Evolutionary conservation across 2,113 vertebrate genomes (phyloP).

Genomic region (Saguinus midas): DNA sequence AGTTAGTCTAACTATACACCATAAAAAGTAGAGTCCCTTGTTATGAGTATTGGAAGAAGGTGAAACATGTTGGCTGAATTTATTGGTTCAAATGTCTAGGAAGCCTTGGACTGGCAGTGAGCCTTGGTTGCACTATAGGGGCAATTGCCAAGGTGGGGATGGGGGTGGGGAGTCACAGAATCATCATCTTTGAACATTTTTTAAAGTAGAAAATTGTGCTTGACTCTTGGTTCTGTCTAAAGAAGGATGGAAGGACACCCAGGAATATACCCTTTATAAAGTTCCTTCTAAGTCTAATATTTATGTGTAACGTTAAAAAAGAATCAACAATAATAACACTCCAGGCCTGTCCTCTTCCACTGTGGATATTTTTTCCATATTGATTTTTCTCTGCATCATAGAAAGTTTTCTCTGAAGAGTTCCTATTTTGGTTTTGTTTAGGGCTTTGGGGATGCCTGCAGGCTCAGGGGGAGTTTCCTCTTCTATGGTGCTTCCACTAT

Average conservation of each 20-base stretch:
- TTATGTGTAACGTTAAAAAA: neutral
- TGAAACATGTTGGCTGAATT: neutral
- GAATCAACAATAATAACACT: neutral
- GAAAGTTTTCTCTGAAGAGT: slow-evolving; percentile 19
- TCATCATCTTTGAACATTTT: neutral
- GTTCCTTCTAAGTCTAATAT: neutral
- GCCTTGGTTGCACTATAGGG: neutral
- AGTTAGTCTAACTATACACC: neutral
- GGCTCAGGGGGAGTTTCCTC: neutral
- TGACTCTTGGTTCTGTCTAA: neutral
- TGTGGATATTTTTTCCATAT: neutral
- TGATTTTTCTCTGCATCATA: neutral
- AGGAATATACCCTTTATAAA: neutral
- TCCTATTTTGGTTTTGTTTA: neutral
- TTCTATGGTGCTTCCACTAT: neutral
- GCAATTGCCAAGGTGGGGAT: neutral
- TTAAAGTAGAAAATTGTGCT: neutral
- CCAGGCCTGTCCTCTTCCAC: neutral
- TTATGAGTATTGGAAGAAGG: neutral
- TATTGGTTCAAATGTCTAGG: neutral
- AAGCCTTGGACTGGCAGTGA: neutral
- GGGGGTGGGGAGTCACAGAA: neutral
- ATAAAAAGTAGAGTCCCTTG: neutral
- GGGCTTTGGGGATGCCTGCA: neutral
- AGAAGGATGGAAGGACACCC: neutral